Conservation (phyloP, 2,797 vertebrate genomes). For the Sarcophilus harrisii region DNA sequence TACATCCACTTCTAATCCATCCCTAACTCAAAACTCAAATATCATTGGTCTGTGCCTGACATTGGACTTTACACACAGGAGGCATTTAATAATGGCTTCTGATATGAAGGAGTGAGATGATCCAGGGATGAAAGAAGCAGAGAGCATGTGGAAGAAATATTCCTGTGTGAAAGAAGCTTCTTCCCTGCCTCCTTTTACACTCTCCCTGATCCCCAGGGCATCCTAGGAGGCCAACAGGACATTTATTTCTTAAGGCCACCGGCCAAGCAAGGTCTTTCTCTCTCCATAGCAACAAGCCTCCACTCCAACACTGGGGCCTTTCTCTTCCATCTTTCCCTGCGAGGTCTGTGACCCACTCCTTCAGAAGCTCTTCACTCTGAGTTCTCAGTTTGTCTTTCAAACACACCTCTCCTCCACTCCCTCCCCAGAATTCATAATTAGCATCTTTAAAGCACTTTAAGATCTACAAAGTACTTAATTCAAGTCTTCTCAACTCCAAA, state of each 20-base stretch:
- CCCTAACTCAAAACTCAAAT: neutral
- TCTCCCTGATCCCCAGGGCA: neutral
- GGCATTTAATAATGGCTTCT: neutral
- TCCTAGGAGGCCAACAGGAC: conserved; percentile 45
- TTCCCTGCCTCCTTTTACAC: neutral
- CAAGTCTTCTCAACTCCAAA: neutral
- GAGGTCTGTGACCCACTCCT: neutral
- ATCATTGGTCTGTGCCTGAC: neutral
- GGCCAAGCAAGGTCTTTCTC: conserved; percentile 71
- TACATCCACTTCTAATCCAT: neutral
- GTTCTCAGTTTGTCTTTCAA: neutral
- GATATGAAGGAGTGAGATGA: neutral
- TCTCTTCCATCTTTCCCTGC: neutral
- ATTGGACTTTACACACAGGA: neutral
- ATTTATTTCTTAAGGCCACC: conserved; percentile 74
- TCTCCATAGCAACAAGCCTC: conserved; percentile 75
- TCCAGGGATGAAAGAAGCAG: neutral
- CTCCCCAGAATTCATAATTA: neutral
- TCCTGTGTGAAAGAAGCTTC: neutral
- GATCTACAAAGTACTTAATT: neutral
- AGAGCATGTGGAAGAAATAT: neutral
- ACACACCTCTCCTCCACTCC: neutral
- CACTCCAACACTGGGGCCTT: conserved; percentile 28
- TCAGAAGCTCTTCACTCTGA: conserved; percentile 9
- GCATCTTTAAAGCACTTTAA: neutral